Evolutionary conservation across 2,113 vertebrate genomes (phyloP), one percentile per base, ranked within the genome.

Genomic region (Pseudopodoces humilis): DNA sequence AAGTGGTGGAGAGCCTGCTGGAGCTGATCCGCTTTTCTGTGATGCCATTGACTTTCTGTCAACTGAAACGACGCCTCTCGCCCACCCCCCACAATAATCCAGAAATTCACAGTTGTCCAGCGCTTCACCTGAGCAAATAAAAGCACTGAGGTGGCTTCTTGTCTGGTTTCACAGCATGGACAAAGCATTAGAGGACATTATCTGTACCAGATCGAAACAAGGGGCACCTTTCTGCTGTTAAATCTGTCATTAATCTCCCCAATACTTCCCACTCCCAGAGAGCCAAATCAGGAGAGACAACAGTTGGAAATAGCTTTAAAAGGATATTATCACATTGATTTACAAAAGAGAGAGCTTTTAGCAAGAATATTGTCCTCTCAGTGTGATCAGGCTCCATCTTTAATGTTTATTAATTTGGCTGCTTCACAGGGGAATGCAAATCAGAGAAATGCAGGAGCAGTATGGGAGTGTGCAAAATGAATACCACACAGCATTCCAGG

Each of bases 301-400:
- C 85, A 60, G 83, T 7, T 90, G 76, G 88, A 93, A 94, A 86
- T 82, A 91, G 86, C 88, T 95, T 96, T 96, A 50, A 93, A 96
- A 95, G 77, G 83, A 59, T 92, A 89, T 93, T 95, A 94, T 90
- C 86, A 77, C 92, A 96, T 33, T 96, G 95, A 97, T 95, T 97
- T 96, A 84, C 2, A 67, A 94, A 92, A 78, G 60, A 70, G 49
- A 53, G 64, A 49, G 56, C 39, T 92, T 85, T 92, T 77, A 91
- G 60, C 52, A 76, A 83, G 90, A 90, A 86, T 56, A 75, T 75
- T 92, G 41, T 91, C 77, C 78, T 85, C 94, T 44, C 50, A 31
- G 25, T 60, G 70, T 4, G 1, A 80, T 87, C 15, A 0, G 63
- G 50, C 35, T 91, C 69, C 62, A 64, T 76, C 37, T 83, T 75